Base-by-base conservation (phyloP, 2,888 invertebrate genomes). In the Poecilus cupreus region DNA sequence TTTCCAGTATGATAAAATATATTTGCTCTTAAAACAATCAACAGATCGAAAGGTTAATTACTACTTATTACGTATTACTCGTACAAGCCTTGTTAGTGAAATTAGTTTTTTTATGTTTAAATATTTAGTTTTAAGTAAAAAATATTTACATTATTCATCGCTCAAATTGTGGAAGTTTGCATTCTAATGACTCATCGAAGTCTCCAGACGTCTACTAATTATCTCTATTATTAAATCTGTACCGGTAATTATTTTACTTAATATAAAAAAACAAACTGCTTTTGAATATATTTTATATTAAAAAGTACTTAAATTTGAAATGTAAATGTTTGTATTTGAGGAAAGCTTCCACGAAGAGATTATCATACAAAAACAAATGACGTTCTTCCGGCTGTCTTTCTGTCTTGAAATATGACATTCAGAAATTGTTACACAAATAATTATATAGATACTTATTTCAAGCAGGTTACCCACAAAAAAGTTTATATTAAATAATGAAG, bases 341-440 rank as follows among this genome's bases (percentile, higher is more conserved):
- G 18, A 64, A 39, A 2, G 32, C 18, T 43, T 43, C 70, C 20
- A 70, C 70, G 20, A 70, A 51, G 18, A 16, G 18, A 51, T 51
- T 51, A 51, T 32, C 32, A 32, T 32, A 32, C 20, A 18, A 22
- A 5, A 18, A 51, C 20, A 75, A 75, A 75, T 75, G 22, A 49
- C 26, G 6, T 51, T 16, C 75, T 75, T 75, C 75, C 75, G 75
- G 49, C 26, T 49, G 46, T 49, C 51, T 51, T 16, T 51, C 32
- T 32, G 32, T 32, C 4, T 18, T 51, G 10, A 51, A 51, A 51
- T 18, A 18, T 51, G 51, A 51, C 51, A 13, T 51, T 18, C 20
- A 51, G 51, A 51, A 51, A 43, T n/a, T 43, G 43, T 43, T 3
- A 43, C 43, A 43, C 43, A 32, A 32, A 32, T 32, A 32, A 32